phyloP scores from a whole-genome alignment of 2,797 vertebrate genomes.

The Phrynocephalus forsythii region DNA sequence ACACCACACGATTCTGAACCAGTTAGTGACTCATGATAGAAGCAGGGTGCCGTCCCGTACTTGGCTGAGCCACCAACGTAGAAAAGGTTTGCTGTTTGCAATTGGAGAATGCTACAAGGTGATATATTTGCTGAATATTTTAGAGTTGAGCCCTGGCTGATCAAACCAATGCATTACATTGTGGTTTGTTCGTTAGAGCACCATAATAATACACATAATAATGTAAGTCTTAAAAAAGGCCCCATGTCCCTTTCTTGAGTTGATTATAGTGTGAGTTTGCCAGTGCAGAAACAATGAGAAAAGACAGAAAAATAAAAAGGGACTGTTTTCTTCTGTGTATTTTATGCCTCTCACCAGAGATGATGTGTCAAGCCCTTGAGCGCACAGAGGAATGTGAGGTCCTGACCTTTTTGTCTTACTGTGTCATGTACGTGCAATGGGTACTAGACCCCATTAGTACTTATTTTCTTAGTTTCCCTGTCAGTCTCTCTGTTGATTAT shows the following conservation, averaged over 20 bases:
- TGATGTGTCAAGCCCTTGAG: neutral
- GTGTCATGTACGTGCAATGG: neutral
- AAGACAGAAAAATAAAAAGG: neutral
- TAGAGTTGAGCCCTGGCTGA: too few species aligned
- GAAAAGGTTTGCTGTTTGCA: neutral
- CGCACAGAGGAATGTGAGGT: slow-evolving; percentile 3
- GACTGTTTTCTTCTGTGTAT: neutral
- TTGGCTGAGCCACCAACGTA: too few species aligned
- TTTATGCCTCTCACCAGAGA: neutral
- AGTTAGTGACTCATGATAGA: neutral
- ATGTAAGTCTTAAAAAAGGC: too few species aligned
- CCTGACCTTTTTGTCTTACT: neutral
- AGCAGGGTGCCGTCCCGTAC: too few species aligned
- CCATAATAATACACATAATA: too few species aligned
- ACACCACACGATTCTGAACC: too few species aligned
- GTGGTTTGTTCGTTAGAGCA: too few species aligned
- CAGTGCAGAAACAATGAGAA: too few species aligned
- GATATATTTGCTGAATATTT: too few species aligned
- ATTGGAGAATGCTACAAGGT: neutral
- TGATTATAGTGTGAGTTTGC: too few species aligned
- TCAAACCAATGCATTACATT: too few species aligned
- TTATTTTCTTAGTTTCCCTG: neutral
- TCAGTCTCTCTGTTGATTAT: neutral
- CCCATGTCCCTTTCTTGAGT: too few species aligned
- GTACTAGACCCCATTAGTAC: slow-evolving; percentile 17